Evolutionary conservation across 1,140 invertebrate genomes (phyloP), one percentile per base, ranked within the genome.

Genomic region (Sycobia sp.): DNA sequence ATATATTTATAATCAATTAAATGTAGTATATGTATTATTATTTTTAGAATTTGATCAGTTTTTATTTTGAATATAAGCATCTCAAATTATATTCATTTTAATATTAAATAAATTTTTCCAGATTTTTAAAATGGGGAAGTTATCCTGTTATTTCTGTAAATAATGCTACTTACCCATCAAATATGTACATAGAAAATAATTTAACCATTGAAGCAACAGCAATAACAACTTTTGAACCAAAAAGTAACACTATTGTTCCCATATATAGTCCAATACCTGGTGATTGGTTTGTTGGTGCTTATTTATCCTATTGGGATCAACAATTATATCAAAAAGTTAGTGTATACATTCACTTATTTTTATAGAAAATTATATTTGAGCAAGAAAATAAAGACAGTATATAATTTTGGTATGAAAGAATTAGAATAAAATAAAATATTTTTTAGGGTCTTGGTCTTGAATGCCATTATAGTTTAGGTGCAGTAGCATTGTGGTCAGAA

Each of bases 281-380:
- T 34, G 83, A 84, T 67, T 88, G 86, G 86, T 88, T 84, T 77
- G 81, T 84, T 27, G 81, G 81, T 43, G 85, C 84, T 55, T 85
- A 84, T 74, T 76, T 86, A 56, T 76, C 81, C 34, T 74, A 83
- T 65, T 83, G 80, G 79, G 83, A 86, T 71, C 76, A 85, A 44
- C 79, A 82, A 63, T 79, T 86, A 43, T 77, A 83, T 64, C 84
- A 86, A 66, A 82, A 86, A 77, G 85, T 85, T 44, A 68, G 62
- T 54, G n/a, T n/a, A n/a, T n/a, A n/a, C n/a, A n/a, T n/a, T n/a
- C n/a, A 32, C n/a, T 39, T 11, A 7, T 59, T 59, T 32, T 36
- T 14, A 16, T 18, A 18, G n/a, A n/a, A 18, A 39, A 43, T 27
- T 20, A 39, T 43, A 16, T 43, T 34, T 50, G 20, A 3, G n/a